Percentiles rank a stretch among this genome's conserved stretches.
phyloP scores from a whole-genome alignment of 2,113 vertebrate species.

The Pomatorhinus ruficollis region DNA sequence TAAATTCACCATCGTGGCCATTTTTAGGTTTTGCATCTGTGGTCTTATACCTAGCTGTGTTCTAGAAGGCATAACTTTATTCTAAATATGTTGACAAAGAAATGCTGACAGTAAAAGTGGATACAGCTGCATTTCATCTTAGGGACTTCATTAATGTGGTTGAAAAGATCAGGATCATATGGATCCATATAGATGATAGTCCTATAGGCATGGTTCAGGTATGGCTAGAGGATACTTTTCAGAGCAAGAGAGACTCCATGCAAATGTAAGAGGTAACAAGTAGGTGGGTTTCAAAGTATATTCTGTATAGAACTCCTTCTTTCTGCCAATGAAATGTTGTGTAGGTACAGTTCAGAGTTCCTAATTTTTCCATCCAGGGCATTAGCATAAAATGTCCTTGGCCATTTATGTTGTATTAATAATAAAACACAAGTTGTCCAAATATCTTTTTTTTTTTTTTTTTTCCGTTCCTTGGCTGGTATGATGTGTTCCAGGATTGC shows the following conservation, averaged over 20 bases:
- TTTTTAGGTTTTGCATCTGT: rapidly evolving
- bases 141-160: background rate
- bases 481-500: background rate
- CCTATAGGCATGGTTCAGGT: background rate
- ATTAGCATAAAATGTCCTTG: background rate
- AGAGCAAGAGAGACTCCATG: background rate
- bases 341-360: background rate
- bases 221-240: background rate
- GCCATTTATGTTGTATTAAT: background rate
- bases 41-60: background rate
- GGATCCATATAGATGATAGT: background rate
- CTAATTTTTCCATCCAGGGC: background rate
- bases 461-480: rapidly evolving
- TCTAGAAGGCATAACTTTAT: background rate
- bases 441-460: background rate
- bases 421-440: background rate
- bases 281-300: background rate
- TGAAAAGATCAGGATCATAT: background rate
- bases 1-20: background rate
- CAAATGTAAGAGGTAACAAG: background rate
- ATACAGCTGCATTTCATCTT: background rate
- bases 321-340: background rate
- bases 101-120: background rate
- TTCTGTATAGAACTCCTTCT: background rate
- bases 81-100: background rate